phyloP scores from a whole-genome alignment of 2,797 vertebrate genomes.

The Myotis daubentonii region DNA sequence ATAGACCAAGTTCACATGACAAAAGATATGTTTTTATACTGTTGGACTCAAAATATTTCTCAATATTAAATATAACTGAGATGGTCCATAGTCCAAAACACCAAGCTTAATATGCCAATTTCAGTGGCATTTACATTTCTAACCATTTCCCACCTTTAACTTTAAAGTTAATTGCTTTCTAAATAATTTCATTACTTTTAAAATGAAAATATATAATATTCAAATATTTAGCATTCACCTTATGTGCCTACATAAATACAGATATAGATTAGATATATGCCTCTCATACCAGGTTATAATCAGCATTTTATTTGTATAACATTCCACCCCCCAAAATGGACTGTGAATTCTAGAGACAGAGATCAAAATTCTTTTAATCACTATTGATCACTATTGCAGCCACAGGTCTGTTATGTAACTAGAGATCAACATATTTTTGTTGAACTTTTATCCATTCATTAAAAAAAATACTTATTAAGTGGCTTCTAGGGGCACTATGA shows the following conservation, averaged over 20 bases:
- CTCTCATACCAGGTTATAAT: background rate
- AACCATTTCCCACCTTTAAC: background rate
- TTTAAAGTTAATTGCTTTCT: slow-evolving; percentile 7
- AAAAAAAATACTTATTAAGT: slow-evolving; percentile 29
- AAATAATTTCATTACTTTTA: slow-evolving; percentile 29
- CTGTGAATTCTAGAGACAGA: background rate
- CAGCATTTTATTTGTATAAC: slow-evolving; percentile 5
- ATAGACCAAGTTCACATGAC: background rate
- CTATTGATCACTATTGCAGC: background rate
- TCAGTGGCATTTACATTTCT: background rate
- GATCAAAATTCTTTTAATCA: background rate
- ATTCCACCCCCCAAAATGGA: background rate
- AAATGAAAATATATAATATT: background rate
- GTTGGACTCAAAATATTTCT: slow-evolving; percentile 1
- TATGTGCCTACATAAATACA: background rate
- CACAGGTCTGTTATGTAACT: background rate
- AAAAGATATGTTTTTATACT: slow-evolving; percentile 31
- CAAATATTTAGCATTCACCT: background rate
- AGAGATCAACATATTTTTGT: background rate
- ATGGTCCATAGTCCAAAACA: background rate
- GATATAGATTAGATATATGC: background rate
- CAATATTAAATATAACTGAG: background rate
- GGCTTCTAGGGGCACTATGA: background rate
- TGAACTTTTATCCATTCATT: slow-evolving; percentile 39
- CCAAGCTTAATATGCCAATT: slow-evolving; percentile 12